A percentile compares a stretch with the other conserved stretches of the same genome.
Conservation (phyloP, 2,113 vertebrate species). For the Echinops telfairi region DNA sequence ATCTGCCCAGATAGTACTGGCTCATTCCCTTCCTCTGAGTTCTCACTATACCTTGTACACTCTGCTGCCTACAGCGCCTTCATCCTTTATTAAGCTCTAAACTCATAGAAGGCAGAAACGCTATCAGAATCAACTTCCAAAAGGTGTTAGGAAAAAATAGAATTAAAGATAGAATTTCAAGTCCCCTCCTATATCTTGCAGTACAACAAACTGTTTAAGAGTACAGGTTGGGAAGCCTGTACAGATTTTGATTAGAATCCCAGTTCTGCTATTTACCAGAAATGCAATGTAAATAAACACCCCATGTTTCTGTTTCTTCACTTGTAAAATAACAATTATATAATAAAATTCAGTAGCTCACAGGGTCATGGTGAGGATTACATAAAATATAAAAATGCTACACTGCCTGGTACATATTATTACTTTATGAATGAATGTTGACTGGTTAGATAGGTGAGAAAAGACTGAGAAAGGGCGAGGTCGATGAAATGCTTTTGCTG, state of each 20-base stretch:
- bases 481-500: constrained; percentile 7
- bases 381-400: too few relatives aligned
- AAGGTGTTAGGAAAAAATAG: too few relatives aligned
- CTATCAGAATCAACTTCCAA: background rate
- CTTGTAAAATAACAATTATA: constrained; percentile 10
- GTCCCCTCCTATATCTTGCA: background rate
- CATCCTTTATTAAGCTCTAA: background rate
- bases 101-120: background rate
- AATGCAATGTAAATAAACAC: background rate
- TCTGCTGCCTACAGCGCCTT: background rate
- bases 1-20: background rate
- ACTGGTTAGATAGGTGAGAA: constrained; percentile 5
- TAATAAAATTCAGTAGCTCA: constrained; percentile 11
- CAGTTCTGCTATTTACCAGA: background rate
- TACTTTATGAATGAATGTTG: constrained; percentile 29
- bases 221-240: background rate
- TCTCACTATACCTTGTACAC: background rate
- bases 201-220: background rate
- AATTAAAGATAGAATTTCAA: too few relatives aligned
- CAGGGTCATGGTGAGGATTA: background rate
- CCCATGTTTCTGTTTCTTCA: too few relatives aligned
- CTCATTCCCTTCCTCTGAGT: background rate
- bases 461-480: background rate
- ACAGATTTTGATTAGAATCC: background rate
- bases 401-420: background rate